Percentiles rank a stretch among this genome's conserved stretches.
Evolutionary conservation across 1,140 invertebrate genomes (phyloP).

Genomic region (Acyrthosiphon pisum): DNA sequence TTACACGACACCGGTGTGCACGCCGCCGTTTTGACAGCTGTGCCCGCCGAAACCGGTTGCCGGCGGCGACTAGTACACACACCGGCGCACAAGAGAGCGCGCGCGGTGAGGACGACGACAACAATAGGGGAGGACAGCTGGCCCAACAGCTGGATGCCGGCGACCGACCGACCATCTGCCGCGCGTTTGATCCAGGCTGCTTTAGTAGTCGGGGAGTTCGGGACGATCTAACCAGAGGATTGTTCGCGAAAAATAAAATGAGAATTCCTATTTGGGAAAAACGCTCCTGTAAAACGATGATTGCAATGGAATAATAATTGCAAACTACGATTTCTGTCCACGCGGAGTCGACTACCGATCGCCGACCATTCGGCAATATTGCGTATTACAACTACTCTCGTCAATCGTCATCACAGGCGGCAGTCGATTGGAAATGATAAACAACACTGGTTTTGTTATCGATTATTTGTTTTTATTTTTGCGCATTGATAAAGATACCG

Average conservation of each 20-base stretch:
- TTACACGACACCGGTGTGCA: not conserved
- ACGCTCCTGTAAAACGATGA: not conserved
- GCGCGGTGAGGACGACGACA: not conserved
- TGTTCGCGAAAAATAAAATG: not conserved
- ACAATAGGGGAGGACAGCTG: slow-evolving; percentile 57
- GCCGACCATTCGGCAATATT: not conserved
- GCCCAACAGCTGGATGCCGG: slow-evolving; percentile 56
- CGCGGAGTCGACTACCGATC: not conserved
- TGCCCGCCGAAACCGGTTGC: slow-evolving; percentile 48
- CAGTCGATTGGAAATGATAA: not conserved
- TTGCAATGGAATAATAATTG: not conserved
- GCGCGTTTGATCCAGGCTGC: not conserved
- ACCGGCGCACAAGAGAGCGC: not conserved
- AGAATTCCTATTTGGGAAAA: not conserved
- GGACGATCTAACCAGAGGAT: not conserved
- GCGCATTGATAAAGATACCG: not conserved
- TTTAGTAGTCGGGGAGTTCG: not conserved
- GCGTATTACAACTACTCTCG: not conserved
- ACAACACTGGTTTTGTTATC: not conserved
- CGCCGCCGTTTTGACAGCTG: slow-evolving; percentile 34
- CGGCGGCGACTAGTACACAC: not conserved
- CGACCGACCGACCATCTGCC: slow-evolving; percentile 53
- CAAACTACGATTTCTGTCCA: not conserved
- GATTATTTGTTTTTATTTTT: not conserved
- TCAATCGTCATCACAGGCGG: not conserved